These are phyloP conservation scores for Agrotis ipsilon DNA, from an alignment of 2,888 invertebrate species.

Conservation along the genomic window DNA sequence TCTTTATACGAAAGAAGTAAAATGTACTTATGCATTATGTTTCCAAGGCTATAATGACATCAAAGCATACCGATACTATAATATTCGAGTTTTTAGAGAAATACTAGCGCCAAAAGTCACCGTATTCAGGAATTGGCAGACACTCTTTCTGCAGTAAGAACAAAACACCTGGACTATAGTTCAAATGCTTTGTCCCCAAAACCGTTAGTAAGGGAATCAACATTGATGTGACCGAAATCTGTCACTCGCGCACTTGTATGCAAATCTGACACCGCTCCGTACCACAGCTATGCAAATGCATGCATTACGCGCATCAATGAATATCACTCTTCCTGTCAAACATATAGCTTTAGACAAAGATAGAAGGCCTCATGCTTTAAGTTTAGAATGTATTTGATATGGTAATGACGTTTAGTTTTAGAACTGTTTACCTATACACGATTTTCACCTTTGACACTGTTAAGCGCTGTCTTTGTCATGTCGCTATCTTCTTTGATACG, in stretches of 20 bases:
- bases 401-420: constrained; percentile 60
- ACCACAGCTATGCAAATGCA: constrained; percentile 66
- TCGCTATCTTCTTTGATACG: constrained; percentile 63
- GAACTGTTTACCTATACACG: constrained; percentile 65
- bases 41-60: too few species aligned
- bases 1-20: background rate
- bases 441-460: constrained; percentile 72
- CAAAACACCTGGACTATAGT: background rate
- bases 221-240: constrained; percentile 70
- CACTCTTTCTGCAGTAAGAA: background rate
- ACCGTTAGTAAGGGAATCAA: constrained; percentile 63
- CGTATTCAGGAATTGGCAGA: too few species aligned
- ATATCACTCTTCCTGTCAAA: constrained; percentile 56
- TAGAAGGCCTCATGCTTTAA: constrained; percentile 48
- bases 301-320: constrained; percentile 65
- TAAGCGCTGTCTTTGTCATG: constrained; percentile 70
- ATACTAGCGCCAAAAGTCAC: too few species aligned
- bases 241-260: constrained; percentile 72
- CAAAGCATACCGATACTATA: too few species aligned
- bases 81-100: too few species aligned
- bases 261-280: constrained; percentile 65
- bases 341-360: constrained; percentile 41
- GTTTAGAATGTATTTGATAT: constrained; percentile 63
- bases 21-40: too few species aligned
- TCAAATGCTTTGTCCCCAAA: constrained; percentile 28